Conservation (phyloP, 2,797 vertebrate species). For the Chrosomus eos region DNA sequence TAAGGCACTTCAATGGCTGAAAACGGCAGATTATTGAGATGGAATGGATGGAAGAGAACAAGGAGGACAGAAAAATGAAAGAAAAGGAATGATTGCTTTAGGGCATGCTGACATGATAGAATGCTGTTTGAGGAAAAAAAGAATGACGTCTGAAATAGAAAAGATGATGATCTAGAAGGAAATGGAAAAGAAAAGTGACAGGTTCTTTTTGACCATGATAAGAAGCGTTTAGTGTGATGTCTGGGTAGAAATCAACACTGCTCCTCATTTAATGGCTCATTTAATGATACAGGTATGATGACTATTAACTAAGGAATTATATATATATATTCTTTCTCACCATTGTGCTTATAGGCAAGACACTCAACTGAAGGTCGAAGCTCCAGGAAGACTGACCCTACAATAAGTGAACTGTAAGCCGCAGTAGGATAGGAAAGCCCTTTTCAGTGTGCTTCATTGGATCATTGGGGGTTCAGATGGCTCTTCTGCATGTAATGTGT, state of each 20-base stretch:
- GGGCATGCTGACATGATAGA: conserved; percentile 23
- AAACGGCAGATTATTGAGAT: neutral
- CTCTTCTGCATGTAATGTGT: conserved; percentile 15
- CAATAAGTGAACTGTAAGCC: conserved; percentile 13
- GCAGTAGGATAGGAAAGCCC: neutral
- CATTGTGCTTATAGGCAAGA: conserved; percentile 13
- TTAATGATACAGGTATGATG: neutral
- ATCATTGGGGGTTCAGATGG: neutral
- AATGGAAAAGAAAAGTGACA: conserved; percentile 35
- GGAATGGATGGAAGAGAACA: neutral
- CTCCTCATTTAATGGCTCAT: neutral
- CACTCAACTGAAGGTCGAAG: conserved; percentile 10
- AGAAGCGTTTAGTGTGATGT: neutral
- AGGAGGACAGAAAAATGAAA: conserved; percentile 25
- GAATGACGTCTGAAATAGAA: conserved; percentile 34
- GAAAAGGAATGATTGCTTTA: conserved; percentile 22
- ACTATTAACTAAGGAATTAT: conserved; percentile 27
- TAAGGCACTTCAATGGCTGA: neutral
- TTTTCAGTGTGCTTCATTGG: neutral
- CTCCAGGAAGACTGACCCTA: conserved; percentile 13
- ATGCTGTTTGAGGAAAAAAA: conserved; percentile 16
- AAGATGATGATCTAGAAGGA: conserved; percentile 24
- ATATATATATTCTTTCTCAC: conserved; percentile 3
- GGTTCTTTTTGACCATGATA: conserved; percentile 1
- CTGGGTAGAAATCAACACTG: neutral